These are phyloP conservation scores for Aleiodes alternator DNA, from an alignment of 2,888 invertebrate species.

Conservation along the genomic window DNA sequence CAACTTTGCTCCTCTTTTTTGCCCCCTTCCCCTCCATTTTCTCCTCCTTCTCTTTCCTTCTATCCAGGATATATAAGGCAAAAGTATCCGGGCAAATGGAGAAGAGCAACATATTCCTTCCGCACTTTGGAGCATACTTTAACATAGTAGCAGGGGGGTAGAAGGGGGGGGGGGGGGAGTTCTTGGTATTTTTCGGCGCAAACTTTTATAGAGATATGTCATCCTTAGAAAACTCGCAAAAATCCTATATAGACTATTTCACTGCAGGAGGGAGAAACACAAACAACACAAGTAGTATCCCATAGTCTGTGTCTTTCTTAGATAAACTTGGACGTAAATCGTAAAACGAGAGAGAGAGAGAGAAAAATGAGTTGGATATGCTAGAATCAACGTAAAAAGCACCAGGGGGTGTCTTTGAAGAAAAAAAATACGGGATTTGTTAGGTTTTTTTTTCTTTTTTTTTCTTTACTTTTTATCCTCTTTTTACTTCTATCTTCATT, in stretches of 20 bases:
- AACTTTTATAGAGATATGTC: slow-evolving; percentile 49
- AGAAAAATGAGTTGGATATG: slow-evolving; percentile 45
- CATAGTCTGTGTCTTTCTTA: slow-evolving; percentile 50
- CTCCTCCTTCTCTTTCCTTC: neutral
- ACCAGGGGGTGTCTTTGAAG: slow-evolving; percentile 33
- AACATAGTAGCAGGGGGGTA: slow-evolving; percentile 25
- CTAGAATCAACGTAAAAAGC: slow-evolving; percentile 38
- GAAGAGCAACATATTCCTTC: slow-evolving; percentile 49
- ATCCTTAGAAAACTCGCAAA: slow-evolving; percentile 42
- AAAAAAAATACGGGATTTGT: slow-evolving; percentile 32
- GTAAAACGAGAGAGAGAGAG: slow-evolving; percentile 41
- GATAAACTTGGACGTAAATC: slow-evolving; percentile 49
- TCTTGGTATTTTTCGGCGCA: slow-evolving; percentile 44
- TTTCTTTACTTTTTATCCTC: slow-evolving; percentile 9
- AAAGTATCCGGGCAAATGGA: slow-evolving; percentile 48
- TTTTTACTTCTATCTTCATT: too few species aligned
- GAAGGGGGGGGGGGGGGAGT: too few species aligned
- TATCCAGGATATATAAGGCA: slow-evolving; percentile 36
- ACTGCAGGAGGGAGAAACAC: slow-evolving; percentile 4
- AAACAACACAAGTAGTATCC: slow-evolving; percentile 45
- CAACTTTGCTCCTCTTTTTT: neutral
- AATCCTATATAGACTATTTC: slow-evolving; percentile 24
- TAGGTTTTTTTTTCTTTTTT: slow-evolving; percentile 32
- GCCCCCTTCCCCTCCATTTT: neutral
- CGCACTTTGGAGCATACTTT: slow-evolving; percentile 49